Base-by-base conservation (phyloP, 2,113 vertebrate genomes). In the Entelurus aequoreus region DNA sequence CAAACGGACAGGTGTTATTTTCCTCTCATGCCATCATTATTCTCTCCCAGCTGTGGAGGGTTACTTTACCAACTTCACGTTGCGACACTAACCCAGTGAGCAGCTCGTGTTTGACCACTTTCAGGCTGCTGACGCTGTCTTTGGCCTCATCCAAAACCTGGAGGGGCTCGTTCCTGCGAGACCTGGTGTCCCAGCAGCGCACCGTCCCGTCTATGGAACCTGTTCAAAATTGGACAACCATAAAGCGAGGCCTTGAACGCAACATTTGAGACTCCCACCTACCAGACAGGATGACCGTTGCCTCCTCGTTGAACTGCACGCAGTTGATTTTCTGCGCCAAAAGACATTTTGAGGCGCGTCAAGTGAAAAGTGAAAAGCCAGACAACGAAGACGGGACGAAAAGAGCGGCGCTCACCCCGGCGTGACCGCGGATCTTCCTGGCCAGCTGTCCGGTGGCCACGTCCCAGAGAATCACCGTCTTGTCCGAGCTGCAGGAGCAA, bases 281-380 rank as follows among this genome's bases (percentile, higher is more conserved):
- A 97, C 95, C 95, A 0, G 95, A 98, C n/a, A 98, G 64, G 5
- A 96, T 93, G 42, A 97, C 81, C 0, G 92, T 94, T 35, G 92
- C 91, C 69, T 97, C 95, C 72, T 95, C 94, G 1, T 95, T 98
- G 78, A 98, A 98, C 73, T 92, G 91, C 15, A 98, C 92, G 0
- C 94, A 97, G 78, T 93, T 96, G 44, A 97, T 94, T 65, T 92
- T 95, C 95, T 96, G 70, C 2, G 6, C 48, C 46, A 46, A 37
- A 47, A 68, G 50, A 21, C 28, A 28, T 38, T 63, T 9, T 2
- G 3, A 12, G 7, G 40, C 4, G 53, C 0, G 8, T 16, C 15
- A 15, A 5, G 47, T 52, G 54, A 15, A 57, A 11, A 49, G 40
- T 13, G 6, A 0, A 11, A 51, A 36, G 38, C 4, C 13, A 52